Conservation (phyloP, 2,888 invertebrate species). For the Lasioglossum figueresi region DNA sequence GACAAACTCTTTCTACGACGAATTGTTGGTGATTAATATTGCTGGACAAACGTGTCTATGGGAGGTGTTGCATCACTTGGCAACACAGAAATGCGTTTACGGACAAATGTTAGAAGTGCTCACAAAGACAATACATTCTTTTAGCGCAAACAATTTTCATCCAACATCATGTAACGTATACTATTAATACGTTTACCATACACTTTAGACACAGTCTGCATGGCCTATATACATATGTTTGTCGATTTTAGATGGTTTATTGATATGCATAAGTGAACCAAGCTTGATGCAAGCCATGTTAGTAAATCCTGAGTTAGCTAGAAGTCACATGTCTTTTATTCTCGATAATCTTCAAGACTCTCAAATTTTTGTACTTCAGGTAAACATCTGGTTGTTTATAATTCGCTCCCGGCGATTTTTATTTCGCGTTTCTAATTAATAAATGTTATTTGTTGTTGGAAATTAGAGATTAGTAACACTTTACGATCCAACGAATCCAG, state of each 20-base stretch:
- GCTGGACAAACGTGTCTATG: conserved; percentile 87
- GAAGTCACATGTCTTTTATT: conserved; percentile 85
- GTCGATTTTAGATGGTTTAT: conserved; percentile 82
- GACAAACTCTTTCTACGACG: conserved; percentile 88
- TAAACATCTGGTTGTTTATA: conserved; percentile 72
- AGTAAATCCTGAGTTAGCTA: conserved; percentile 84
- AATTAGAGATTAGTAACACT: conserved; percentile 85
- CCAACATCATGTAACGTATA: conserved; percentile 70
- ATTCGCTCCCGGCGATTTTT: not conserved
- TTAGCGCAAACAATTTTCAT: conserved; percentile 67
- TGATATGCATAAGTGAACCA: conserved; percentile 84
- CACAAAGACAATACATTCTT: conserved; percentile 83
- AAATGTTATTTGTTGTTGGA: conserved; percentile 5
- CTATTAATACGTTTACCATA: not conserved
- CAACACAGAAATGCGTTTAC: conserved; percentile 85
- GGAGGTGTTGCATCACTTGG: conserved; percentile 86
- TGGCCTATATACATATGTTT: not conserved
- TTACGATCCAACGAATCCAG: conserved; percentile 87
- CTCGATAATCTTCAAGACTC: conserved; percentile 85
- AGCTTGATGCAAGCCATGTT: conserved; percentile 83
- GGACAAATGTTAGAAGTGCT: conserved; percentile 86
- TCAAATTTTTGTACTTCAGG: conserved; percentile 86
- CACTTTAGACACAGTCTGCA: not conserved
- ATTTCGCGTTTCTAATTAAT: not conserved
- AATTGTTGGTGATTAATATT: conserved; percentile 87